Conservation (phyloP, 2,113 vertebrate genomes). For the Myotis brandtii region DNA sequence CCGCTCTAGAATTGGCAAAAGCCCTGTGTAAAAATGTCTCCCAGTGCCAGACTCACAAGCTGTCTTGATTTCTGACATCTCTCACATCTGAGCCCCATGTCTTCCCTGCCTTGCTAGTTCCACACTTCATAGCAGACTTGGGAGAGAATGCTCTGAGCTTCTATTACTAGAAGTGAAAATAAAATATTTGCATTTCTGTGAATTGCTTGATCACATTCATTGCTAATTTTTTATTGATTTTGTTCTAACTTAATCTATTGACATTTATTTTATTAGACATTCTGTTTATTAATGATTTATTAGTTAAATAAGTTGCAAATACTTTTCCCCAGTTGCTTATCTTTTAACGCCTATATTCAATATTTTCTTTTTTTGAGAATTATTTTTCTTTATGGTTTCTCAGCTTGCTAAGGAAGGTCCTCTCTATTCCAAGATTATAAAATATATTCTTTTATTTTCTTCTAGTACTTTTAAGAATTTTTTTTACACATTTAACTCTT, state of each 20-base stretch:
- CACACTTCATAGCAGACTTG: background rate
- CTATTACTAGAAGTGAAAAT: background rate
- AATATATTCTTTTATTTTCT: constrained; percentile 25
- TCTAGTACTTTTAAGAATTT: constrained; percentile 4
- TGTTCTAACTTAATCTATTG: background rate
- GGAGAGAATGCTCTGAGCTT: background rate
- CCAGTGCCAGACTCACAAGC: background rate
- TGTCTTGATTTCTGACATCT: background rate
- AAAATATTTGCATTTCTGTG: constrained; percentile 1
- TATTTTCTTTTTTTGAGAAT: constrained; percentile 22
- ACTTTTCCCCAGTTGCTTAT: background rate
- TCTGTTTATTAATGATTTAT: background rate
- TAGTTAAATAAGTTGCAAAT: background rate
- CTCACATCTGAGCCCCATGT: background rate
- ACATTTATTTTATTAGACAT: background rate
- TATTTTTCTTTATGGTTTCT: background rate
- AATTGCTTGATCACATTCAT: background rate
- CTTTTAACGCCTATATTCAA: constrained; percentile 13
- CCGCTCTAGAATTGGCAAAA: background rate
- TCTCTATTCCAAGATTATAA: background rate
- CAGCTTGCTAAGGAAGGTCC: background rate
- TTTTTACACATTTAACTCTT: background rate
- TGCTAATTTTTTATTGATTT: background rate
- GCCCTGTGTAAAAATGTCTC: background rate
- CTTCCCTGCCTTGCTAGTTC: background rate